Evolutionary conservation across 2,888 invertebrate genomes (phyloP).

Genomic region (Chloromyia formosa): DNA sequence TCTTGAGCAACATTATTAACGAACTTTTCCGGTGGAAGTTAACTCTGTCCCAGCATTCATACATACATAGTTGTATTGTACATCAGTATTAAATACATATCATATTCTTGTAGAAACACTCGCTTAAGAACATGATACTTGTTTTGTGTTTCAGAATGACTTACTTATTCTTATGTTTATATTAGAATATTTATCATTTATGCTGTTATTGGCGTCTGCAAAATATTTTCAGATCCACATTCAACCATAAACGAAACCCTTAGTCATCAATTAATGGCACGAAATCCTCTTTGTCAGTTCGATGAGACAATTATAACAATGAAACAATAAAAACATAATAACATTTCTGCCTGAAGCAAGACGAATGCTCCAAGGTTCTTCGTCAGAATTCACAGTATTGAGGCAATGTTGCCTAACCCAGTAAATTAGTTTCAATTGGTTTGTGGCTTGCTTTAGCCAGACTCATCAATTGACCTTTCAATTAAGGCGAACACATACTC

Average conservation of each 20-base stretch:
- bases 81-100: too few species aligned
- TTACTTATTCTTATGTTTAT: too few species aligned
- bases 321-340: background rate
- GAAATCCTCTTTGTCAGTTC: background rate
- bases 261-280: slow-evolving; percentile 31
- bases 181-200: too few species aligned
- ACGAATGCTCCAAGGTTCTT: slow-evolving; percentile 6
- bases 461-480: slow-evolving; percentile 49
- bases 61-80: background rate
- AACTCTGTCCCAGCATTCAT: too few species aligned
- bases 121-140: too few species aligned
- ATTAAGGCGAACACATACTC: slow-evolving; percentile 43
- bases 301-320: slow-evolving; percentile 10
- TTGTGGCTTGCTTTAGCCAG: slow-evolving; percentile 34
- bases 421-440: slow-evolving; percentile 47
- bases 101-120: too few species aligned
- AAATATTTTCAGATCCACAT: too few species aligned
- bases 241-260: slow-evolving; percentile 7
- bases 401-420: background rate
- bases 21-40: too few species aligned
- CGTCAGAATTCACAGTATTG: background rate
- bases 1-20: too few species aligned
- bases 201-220: too few species aligned
- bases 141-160: too few species aligned
- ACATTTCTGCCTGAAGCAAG: background rate